Conservation (phyloP, 2,888 invertebrate genomes). For the Dilophus febrilis region DNA sequence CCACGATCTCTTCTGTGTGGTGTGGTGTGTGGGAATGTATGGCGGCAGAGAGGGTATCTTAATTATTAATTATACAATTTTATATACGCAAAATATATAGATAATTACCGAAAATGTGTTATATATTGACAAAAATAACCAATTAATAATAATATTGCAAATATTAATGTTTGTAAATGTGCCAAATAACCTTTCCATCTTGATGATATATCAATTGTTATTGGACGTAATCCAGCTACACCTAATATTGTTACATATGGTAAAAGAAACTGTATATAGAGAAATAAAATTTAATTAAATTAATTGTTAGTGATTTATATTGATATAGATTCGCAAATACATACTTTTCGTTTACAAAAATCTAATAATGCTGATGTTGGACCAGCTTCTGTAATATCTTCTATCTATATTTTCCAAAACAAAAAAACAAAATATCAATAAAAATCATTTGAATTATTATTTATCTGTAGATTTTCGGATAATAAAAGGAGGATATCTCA, state of each 20-base stretch:
- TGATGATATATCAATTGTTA: constrained; percentile 42
- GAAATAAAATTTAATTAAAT: neutral
- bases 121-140: constrained; percentile 65
- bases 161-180: constrained; percentile 39
- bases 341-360: constrained; percentile 62
- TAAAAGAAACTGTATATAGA: constrained; percentile 41
- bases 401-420: constrained; percentile 33
- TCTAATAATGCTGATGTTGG: constrained; percentile 63
- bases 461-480: no score
- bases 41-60: no score
- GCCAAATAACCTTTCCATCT: constrained; percentile 42
- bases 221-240: constrained; percentile 57
- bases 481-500: no score
- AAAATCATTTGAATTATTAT: no score
- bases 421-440: no score
- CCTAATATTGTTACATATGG: constrained; percentile 60
- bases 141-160: constrained; percentile 37
- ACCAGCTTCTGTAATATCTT: constrained; percentile 50
- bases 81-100: no score
- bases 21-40: neutral
- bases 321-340: neutral
- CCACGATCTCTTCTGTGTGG: constrained; percentile 21
- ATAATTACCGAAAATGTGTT: constrained; percentile 53
- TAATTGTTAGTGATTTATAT: constrained; percentile 2
- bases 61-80: no score